phyloP scores from a whole-genome alignment of 2,888 invertebrate genomes.

The Ochropleura plecta region DNA sequence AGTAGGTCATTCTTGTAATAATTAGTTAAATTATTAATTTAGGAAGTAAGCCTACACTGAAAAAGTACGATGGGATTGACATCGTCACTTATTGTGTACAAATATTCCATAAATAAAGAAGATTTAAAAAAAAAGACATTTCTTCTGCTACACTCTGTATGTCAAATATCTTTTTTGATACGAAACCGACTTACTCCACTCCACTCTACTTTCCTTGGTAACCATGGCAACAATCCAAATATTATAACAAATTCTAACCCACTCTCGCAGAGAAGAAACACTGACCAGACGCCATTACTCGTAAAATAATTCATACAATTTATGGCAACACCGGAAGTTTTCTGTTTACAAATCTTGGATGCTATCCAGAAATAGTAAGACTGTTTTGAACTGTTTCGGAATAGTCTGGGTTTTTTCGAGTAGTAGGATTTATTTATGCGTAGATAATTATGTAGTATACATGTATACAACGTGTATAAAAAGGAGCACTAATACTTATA shows the following conservation, averaged over 20 bases:
- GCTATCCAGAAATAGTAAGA: conserved; percentile 63
- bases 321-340: conserved; percentile 61
- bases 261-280: conserved; percentile 44
- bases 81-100: no score
- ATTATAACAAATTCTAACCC: conserved; percentile 45
- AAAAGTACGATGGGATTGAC: no score
- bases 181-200: neutral
- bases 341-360: conserved; percentile 66
- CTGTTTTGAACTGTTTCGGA: conserved; percentile 44
- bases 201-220: conserved; percentile 27
- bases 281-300: conserved; percentile 48
- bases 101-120: no score
- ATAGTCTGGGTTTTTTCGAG: conserved; percentile 45
- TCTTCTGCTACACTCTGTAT: neutral
- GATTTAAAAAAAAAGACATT: no score
- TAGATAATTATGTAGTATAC: conserved; percentile 13
- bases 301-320: conserved; percentile 57
- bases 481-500: no score
- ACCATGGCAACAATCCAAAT: conserved; percentile 47
- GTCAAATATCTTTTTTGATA: neutral
- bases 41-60: no score
- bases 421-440: conserved; percentile 37
- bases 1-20: no score
- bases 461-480: neutral
- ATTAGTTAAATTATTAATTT: no score